Conservation (phyloP, 1,140 invertebrate species). For the Zaprionus lachaisei region DNA sequence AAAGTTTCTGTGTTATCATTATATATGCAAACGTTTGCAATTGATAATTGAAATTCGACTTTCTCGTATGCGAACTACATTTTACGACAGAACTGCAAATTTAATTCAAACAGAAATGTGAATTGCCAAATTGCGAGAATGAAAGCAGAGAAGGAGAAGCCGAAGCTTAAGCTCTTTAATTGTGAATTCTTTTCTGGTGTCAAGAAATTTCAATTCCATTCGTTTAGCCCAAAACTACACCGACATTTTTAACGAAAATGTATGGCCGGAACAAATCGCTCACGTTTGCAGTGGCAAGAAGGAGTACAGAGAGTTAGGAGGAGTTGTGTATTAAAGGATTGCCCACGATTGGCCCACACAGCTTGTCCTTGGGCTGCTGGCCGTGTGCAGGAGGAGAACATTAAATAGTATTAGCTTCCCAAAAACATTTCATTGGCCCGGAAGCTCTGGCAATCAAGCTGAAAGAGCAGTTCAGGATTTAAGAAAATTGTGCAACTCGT, state of each 20-base stretch:
- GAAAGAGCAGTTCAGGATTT: slow-evolving; percentile 67
- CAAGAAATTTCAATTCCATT: slow-evolving; percentile 14
- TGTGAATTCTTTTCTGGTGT: slow-evolving; percentile 6
- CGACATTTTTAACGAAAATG: background rate
- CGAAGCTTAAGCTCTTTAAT: background rate
- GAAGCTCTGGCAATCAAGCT: slow-evolving; percentile 63
- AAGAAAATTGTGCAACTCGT: slow-evolving; percentile 32
- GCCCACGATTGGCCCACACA: slow-evolving; percentile 20
- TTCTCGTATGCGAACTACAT: slow-evolving; percentile 4
- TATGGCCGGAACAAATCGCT: slow-evolving; percentile 33
- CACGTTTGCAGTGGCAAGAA: slow-evolving; percentile 19
- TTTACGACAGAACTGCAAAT: slow-evolving; percentile 17
- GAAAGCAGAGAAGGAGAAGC: background rate
- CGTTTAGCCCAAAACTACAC: background rate
- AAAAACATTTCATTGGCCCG: slow-evolving; percentile 57
- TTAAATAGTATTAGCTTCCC: slow-evolving; percentile 74
- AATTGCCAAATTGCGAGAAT: background rate
- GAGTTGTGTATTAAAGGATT: slow-evolving; percentile 26
- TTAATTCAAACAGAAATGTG: slow-evolving; percentile 19
- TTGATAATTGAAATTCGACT: slow-evolving; percentile 35
- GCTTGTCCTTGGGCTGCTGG: slow-evolving; percentile 45
- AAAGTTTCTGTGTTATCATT: slow-evolving; percentile 20
- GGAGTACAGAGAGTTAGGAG: slow-evolving; percentile 4
- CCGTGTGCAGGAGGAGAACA: slow-evolving; percentile 31
- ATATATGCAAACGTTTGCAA: slow-evolving; percentile 39